phyloP scores from a whole-genome alignment of 2,113 vertebrate genomes.

The Melanostigma gelatinosum region DNA sequence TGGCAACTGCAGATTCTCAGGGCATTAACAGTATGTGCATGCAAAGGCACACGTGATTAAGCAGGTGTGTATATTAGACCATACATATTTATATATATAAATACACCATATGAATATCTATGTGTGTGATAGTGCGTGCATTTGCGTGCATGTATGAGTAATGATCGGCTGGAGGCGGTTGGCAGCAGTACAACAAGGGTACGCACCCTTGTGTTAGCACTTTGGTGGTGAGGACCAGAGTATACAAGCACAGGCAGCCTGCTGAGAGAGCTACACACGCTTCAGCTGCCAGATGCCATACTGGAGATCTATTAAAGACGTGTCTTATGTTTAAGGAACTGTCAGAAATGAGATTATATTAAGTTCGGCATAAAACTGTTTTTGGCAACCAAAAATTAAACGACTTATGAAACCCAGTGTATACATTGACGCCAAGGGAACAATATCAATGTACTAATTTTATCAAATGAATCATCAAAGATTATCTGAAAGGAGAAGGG shows the following conservation, averaged over 20 bases:
- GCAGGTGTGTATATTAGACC: slow-evolving; percentile 43
- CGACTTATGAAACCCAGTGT: slow-evolving; percentile 63
- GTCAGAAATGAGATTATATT: slow-evolving; percentile 71
- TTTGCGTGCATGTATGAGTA: slow-evolving; percentile 43
- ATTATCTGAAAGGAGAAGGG: slow-evolving; percentile 45
- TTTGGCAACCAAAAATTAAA: slow-evolving; percentile 76
- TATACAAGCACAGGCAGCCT: slow-evolving; percentile 57
- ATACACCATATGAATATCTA: slow-evolving; percentile 2
- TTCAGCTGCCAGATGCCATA: slow-evolving; percentile 63
- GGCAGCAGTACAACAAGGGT: slow-evolving; percentile 45
- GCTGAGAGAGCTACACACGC: slow-evolving; percentile 51
- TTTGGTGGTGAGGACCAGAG: slow-evolving; percentile 49
- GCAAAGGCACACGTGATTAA: slow-evolving; percentile 20
- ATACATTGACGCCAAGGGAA: slow-evolving; percentile 57
- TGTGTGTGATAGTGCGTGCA: slow-evolving; percentile 23
- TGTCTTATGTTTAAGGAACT: slow-evolving; percentile 70
- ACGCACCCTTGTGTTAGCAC: slow-evolving; percentile 57
- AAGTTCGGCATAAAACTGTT: slow-evolving; percentile 70
- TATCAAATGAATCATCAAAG: slow-evolving; percentile 61
- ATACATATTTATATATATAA: not conserved
- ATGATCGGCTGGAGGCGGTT: slow-evolving; percentile 50
- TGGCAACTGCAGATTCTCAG: slow-evolving; percentile 42
- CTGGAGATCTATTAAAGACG: slow-evolving; percentile 59
- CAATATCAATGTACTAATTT: slow-evolving; percentile 67
- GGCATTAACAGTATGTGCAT: slow-evolving; percentile 25